Evolutionary conservation across 1,140 invertebrate species (phyloP), one percentile per base, ranked within the genome.

Genomic region (Trichomalopsis sarcophagae): DNA sequence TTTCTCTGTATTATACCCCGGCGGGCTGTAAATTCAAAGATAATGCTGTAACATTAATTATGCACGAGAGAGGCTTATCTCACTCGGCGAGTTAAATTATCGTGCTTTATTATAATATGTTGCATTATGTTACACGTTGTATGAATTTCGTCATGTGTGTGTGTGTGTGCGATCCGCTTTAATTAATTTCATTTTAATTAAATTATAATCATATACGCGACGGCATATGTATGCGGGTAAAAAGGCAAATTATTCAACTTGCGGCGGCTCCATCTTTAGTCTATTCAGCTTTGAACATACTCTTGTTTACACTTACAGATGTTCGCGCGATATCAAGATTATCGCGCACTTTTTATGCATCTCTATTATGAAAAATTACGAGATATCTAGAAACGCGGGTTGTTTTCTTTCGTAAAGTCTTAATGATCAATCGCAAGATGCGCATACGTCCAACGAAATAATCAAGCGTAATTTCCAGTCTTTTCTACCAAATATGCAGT

Each of bases 161-260:
- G 40, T 44, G 44, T 21, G 17, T 71, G 27, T 6, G 68, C 55
- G 55, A 17, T 17, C 55, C 17, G 55, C n/a, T 84, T 36, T 78
- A 84, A 74, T 81, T 84, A 80, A 81, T 80, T 80, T 55, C 7
- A 30, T 73, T 79, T 84, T 84, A 84, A 79, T 84, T 84, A 55
- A 84, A 84, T 71, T 78, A 30, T 44, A 23, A 83, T 68, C 55
- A 27, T 27, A 27, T 17, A 5, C 50, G 10, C 14, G 27, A 1
- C 27, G 27, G 14, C n/a, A n/a, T 50, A 10, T 50, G 47, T 50
- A 50, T 50, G 47, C 14, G 11, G 5, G 40, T 6, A 44, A 27
- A 44, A 44, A 44, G 5, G 40, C 40, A 44, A 82, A 75, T 75
- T 36, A 82, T 75, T 81, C 1, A 11, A 50, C 36, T 40, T 71